These are phyloP conservation scores for Cantharis lateralis DNA, from an alignment of 2,888 invertebrate species.

Conservation along the genomic window DNA sequence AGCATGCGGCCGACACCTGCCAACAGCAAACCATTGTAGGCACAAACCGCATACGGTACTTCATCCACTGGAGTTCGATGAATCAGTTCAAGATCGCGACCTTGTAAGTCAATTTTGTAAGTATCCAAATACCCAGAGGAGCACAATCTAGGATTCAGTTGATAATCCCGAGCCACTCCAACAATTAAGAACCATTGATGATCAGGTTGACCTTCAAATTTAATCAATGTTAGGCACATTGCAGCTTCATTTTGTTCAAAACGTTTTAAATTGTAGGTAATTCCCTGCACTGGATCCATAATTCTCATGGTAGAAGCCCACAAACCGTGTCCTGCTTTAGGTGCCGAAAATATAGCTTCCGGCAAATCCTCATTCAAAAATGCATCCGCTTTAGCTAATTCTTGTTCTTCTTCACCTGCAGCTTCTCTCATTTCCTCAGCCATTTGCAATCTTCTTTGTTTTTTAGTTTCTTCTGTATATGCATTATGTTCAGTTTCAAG, in stretches of 20 bases:
- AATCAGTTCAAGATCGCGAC: slow-evolving; percentile 85
- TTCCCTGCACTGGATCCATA: slow-evolving; percentile 82
- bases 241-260: slow-evolving; percentile 97
- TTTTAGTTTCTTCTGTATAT: slow-evolving; percentile 96
- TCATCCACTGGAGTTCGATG: slow-evolving; percentile 95
- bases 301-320: slow-evolving; percentile 94
- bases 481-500: slow-evolving; percentile 98
- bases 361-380: slow-evolving; percentile 94
- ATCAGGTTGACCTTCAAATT: slow-evolving; percentile 54
- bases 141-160: slow-evolving; percentile 85
- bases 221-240: slow-evolving; percentile 76
- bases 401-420: slow-evolving; percentile 93
- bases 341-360: slow-evolving; percentile 92
- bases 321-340: slow-evolving; percentile 93
- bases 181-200: slow-evolving; percentile 70
- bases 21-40: slow-evolving; percentile 89
- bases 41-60: slow-evolving; percentile 81
- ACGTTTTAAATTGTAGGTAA: slow-evolving; percentile 76
- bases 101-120: slow-evolving; percentile 77
- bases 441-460: slow-evolving; percentile 90
- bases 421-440: slow-evolving; percentile 98
- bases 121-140: slow-evolving; percentile 85
- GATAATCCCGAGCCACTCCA: slow-evolving; percentile 89
- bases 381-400: slow-evolving; percentile 92
- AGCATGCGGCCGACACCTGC: slow-evolving; percentile 92